phyloP scores from a whole-genome alignment of 1,140 invertebrate genomes.

The Euglossa dilemma region DNA sequence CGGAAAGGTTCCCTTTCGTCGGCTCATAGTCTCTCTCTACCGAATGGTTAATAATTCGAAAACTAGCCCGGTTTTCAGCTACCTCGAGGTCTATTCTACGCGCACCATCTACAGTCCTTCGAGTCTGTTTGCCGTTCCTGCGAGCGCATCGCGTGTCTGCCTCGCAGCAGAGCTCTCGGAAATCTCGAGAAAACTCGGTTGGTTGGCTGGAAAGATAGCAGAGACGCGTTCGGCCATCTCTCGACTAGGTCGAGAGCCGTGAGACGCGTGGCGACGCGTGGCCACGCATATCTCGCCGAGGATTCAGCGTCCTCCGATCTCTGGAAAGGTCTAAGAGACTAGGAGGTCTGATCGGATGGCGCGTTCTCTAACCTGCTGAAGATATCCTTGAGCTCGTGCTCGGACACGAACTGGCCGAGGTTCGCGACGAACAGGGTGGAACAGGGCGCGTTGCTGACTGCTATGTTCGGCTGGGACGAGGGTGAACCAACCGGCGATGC shows the following conservation, averaged over 20 bases:
- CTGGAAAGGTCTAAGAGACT: background rate
- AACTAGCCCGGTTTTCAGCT: too few species aligned
- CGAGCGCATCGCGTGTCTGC: too few species aligned
- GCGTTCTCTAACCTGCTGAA: slow-evolving; percentile 93
- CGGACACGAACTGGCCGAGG: slow-evolving; percentile 96
- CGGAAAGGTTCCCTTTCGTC: too few species aligned
- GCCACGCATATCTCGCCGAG: too few species aligned
- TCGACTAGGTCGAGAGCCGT: too few species aligned
- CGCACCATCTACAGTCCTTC: background rate
- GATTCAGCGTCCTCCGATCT: background rate
- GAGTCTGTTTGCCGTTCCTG: background rate
- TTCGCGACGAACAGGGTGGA: slow-evolving; percentile 99
- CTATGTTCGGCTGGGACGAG: slow-evolving; percentile 87
- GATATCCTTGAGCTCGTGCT: slow-evolving; percentile 98
- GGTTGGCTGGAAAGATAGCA: background rate
- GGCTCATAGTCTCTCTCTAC: too few species aligned
- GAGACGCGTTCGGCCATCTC: too few species aligned
- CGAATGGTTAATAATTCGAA: too few species aligned
- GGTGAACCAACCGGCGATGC: slow-evolving; percentile 93
- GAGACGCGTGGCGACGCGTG: too few species aligned
- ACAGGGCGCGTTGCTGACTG: slow-evolving; percentile 90
- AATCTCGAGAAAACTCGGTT: background rate
- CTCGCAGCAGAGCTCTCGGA: too few species aligned
- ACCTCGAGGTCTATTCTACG: background rate
- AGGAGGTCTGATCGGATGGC: background rate